phyloP scores from a whole-genome alignment of 2,888 invertebrate genomes.

The Nymphalis urticae region DNA sequence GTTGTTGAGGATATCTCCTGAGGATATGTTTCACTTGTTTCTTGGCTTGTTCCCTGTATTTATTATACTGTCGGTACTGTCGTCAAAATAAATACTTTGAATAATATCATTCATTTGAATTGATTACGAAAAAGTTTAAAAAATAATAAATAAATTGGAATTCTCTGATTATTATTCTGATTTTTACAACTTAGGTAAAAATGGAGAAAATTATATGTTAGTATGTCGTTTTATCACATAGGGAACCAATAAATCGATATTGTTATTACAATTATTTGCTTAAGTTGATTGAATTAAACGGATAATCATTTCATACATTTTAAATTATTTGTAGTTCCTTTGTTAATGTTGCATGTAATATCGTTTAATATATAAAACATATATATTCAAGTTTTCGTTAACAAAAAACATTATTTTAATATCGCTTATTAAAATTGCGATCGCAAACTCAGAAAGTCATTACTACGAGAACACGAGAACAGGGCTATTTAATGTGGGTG shows the following conservation, averaged over 20 bases:
- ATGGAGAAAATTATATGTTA: too few species aligned
- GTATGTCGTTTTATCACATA: too few species aligned
- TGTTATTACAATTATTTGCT: neutral
- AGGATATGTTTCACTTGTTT: slow-evolving; percentile 20
- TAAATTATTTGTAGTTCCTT: too few species aligned
- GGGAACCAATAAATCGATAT: too few species aligned
- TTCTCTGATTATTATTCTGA: too few species aligned
- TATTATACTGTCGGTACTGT: slow-evolving; percentile 14
- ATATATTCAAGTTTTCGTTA: neutral
- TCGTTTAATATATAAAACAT: neutral
- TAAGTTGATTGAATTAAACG: too few species aligned
- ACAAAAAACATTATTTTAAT: slow-evolving; percentile 8
- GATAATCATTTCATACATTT: too few species aligned
- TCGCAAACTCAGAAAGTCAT: slow-evolving; percentile 15
- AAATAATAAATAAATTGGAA: too few species aligned
- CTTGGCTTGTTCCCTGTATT: slow-evolving; percentile 20
- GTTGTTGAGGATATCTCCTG: slow-evolving; percentile 16
- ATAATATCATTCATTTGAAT: neutral
- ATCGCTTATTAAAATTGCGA: slow-evolving; percentile 9
- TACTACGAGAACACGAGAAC: slow-evolving; percentile 12
- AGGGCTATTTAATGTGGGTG: slow-evolving; percentile 6
- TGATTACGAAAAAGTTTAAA: neutral
- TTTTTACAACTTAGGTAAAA: too few species aligned
- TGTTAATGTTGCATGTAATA: too few species aligned
- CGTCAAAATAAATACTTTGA: slow-evolving; percentile 1